Evolutionary conservation across 2,113 vertebrate genomes (phyloP).

Genomic region (Mellivora capensis): DNA sequence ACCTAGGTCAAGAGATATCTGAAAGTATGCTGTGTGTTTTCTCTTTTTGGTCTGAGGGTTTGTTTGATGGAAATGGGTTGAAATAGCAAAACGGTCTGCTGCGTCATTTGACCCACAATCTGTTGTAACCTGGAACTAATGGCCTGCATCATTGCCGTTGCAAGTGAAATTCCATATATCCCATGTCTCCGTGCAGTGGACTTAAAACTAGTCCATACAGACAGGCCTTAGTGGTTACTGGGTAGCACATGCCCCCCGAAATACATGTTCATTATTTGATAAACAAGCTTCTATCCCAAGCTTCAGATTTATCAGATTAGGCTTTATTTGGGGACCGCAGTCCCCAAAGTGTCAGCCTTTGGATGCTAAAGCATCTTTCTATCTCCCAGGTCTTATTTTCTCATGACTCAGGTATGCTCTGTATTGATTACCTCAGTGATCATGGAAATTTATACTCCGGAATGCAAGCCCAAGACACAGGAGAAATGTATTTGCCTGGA

Average conservation of each 20-base stretch:
- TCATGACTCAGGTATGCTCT: neutral
- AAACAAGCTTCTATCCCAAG: too few species aligned
- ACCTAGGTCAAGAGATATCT: neutral
- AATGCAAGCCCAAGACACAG: neutral
- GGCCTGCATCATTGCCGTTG: neutral
- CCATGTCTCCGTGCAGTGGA: neutral
- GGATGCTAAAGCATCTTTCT: neutral
- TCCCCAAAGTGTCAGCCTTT: neutral
- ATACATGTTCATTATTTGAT: neutral
- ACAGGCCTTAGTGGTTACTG: neutral
- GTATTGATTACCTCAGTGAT: neutral
- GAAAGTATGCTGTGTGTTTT: neutral
- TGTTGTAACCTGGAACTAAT: neutral
- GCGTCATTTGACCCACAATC: neutral
- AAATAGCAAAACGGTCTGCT: neutral
- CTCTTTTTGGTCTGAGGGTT: neutral
- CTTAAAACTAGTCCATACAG: neutral
- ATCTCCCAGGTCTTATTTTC: neutral
- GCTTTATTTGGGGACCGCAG: neutral
- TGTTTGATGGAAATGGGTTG: neutral
- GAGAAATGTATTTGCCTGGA: neutral
- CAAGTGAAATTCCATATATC: neutral
- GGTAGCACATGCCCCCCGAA: neutral
- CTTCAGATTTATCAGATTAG: neutral
- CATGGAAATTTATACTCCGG: conserved; percentile 27